Conservation (phyloP, 1,140 invertebrate genomes). For the Ceratosolen solmsi region DNA sequence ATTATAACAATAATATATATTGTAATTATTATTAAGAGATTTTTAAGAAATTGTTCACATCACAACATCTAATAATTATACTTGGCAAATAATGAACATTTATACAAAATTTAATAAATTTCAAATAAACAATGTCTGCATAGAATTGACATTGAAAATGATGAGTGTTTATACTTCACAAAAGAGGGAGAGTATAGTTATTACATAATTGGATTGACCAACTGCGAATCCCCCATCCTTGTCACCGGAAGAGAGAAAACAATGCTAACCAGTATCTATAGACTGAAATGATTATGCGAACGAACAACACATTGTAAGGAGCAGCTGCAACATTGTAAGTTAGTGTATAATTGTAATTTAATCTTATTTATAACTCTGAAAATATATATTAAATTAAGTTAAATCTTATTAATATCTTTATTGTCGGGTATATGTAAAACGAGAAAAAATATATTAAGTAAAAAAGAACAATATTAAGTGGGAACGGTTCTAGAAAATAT, state of each 20-base stretch:
- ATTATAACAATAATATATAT: no score
- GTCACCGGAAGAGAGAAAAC: constrained; percentile 38
- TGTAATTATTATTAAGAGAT: no score
- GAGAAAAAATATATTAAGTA: no score
- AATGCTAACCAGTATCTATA: constrained; percentile 36
- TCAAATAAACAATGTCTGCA: not conserved
- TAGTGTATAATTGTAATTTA: constrained; percentile 10
- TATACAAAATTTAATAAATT: no score
- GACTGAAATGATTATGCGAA: constrained; percentile 23
- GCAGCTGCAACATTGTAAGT: not conserved
- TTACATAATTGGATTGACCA: constrained; percentile 38
- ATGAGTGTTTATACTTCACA: constrained; percentile 1
- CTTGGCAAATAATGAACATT: no score
- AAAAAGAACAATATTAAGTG: no score
- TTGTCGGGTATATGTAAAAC: no score
- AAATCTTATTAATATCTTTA: not conserved
- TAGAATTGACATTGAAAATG: not conserved
- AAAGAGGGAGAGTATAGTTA: not conserved
- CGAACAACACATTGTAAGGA: constrained; percentile 20
- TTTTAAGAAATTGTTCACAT: no score
- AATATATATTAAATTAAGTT: constrained; percentile 10
- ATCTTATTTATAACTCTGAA: not conserved
- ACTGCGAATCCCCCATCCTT: not conserved
- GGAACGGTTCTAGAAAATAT: no score
- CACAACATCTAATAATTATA: no score